A percentile compares a stretch with the other conserved stretches of the same genome.
These are phyloP conservation scores for Calidris pugnax DNA, from an alignment of 2,113 vertebrate species.

Conservation along the genomic window DNA sequence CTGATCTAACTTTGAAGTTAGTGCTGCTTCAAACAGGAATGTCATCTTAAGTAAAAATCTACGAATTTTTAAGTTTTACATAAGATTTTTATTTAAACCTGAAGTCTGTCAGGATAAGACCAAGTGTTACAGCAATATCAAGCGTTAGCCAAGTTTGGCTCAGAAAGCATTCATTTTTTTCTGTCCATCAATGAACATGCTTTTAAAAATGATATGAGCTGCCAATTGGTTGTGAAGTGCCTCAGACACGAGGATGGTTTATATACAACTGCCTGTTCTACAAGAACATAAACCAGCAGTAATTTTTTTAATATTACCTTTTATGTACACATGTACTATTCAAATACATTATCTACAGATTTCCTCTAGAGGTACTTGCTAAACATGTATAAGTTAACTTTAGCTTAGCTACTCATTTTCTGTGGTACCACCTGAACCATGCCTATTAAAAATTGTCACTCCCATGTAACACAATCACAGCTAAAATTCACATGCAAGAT, in stretches of 20 bases:
- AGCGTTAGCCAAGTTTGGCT: background rate
- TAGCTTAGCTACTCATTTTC: slow-evolving; percentile 21
- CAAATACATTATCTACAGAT: background rate
- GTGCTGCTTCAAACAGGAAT: background rate
- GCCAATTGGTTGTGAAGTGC: background rate
- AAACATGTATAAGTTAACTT: background rate
- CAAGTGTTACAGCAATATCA: background rate
- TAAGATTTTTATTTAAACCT: background rate
- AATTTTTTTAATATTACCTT: background rate
- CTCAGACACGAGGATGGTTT: background rate
- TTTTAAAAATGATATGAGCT: background rate
- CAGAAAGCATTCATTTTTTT: background rate
- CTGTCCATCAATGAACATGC: background rate
- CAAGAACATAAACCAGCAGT: background rate
- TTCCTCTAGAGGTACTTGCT: background rate
- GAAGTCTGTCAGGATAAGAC: background rate
- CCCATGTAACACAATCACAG: slow-evolving; percentile 61
- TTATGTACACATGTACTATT: background rate
- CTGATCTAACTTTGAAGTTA: background rate
- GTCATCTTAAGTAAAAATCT: background rate
- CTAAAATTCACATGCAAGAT: slow-evolving; percentile 73
- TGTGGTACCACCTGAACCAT: slow-evolving; percentile 41
- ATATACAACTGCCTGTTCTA: background rate
- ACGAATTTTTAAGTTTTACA: background rate
- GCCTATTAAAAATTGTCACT: slow-evolving; percentile 65